Conservation (phyloP, 2,888 invertebrate species). For the Tryphoninae sp. region DNA sequence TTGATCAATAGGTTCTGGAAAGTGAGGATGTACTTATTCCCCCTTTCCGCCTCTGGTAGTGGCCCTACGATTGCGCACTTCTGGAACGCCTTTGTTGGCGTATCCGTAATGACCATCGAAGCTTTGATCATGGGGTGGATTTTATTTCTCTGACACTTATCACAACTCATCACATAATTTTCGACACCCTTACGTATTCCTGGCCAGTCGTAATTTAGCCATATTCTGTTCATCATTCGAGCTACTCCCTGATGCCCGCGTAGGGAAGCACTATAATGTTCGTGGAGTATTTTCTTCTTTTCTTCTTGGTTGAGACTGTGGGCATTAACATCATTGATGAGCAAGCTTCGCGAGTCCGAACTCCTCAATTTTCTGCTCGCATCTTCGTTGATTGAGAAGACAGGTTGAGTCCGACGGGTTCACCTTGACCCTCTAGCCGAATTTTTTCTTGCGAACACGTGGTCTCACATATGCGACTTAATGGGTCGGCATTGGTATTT, state of each 20-base stretch:
- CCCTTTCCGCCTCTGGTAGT: background rate
- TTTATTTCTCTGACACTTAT: background rate
- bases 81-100: background rate
- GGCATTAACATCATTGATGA: too few relatives aligned
- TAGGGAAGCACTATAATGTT: too few relatives aligned
- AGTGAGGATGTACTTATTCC: background rate
- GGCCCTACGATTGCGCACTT: background rate
- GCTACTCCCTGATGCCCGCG: too few relatives aligned
- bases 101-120: background rate
- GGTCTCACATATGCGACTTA: too few relatives aligned
- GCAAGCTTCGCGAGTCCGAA: background rate
- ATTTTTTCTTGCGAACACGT: background rate
- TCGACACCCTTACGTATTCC: background rate
- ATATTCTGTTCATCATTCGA: too few relatives aligned
- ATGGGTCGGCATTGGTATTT: too few relatives aligned
- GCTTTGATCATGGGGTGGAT: background rate
- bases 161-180: background rate
- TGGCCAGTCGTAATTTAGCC: background rate
- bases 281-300: background rate
- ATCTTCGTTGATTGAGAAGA: background rate
- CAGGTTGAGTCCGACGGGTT: too few relatives aligned
- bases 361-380: background rate
- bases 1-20: background rate
- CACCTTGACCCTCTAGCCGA: background rate
- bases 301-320: background rate